Evolutionary conservation across 64 coral and sea anemone genomes (phyloP), one percentile per base, ranked within the genome.

Genomic region (Anthopleura sola): DNA sequence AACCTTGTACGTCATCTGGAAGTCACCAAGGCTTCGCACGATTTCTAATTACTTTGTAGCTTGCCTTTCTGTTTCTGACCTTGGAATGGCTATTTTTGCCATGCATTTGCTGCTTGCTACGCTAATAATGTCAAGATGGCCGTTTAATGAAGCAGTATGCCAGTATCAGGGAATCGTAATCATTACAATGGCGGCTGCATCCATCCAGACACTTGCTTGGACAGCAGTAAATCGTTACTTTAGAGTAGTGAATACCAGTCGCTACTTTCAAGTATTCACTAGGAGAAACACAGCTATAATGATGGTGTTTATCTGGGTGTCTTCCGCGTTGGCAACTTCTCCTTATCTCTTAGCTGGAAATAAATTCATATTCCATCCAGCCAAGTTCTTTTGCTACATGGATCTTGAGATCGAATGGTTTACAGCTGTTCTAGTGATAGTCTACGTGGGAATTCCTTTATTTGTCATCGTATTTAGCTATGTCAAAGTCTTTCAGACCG

Each of bases 91-190:
- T 3, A 39, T 82, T 23, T 24, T 80, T 68, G 71, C 64, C 28
- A 15, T 32, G 24, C 92, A 87, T 23, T 50, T 93, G 2, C n/a
- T 53, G 44, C 77, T 93, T 33, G 47, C 83, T 0, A 69, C 71
- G 6, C 57, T 93, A 1, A 81, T 60, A 16, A 47, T 86, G 34
- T 93, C 92, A 7, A 36, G 57, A 38, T 93, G 92, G 92, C 92
- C 92, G 29, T 93, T 93, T 75, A 79, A 84, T 36, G 75, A 74
- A 14, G 28, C 46, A 14, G 23, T 75, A 28, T 93, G 92, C 38
- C 92, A 93, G n/a, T 89, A 89, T 74, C 77, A 93, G 48, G 92
- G 92, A 16, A 62, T 92, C 77, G 54, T 50, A 20, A 78, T 75
- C 46, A 14, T 82, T 48, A 32, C 85, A 1, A 36, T 91, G 75